Base-by-base conservation (phyloP, 2,888 invertebrate species). In the Harmothoe impar region DNA sequence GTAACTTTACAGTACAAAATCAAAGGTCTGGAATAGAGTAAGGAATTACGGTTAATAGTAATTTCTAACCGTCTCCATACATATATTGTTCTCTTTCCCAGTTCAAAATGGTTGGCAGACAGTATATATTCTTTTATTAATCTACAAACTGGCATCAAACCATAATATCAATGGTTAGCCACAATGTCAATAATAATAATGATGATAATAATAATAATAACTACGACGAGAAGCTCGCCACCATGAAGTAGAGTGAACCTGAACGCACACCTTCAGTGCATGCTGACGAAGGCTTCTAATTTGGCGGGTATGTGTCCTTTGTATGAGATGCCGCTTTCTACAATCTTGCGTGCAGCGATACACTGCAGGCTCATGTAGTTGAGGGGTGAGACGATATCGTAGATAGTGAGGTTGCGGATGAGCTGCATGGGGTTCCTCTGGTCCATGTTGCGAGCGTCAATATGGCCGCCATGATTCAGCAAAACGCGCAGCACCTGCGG, bases 381-480 rank as follows among this genome's bases (percentile, higher is more conserved):
- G 25, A 96, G 93, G 0, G 95, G 95, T 17, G 94, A 94, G 15
- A 94, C 94, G 43, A 94, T 93, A 84, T 94, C 94, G 89, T 94
- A 93, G 68, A 95, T 93, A 25, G 93, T 93, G 35, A 94, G 93
- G 29, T 93, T 94, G 51, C 93, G 93, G 89, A 96, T 94, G 89
- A 96, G 93, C 91, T 94, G 93, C 92, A 95, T 92, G 17, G 95
- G 93, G 29, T 94, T 95, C 90, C 94, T 94, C 77, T 94, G 93
- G 52, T 94, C 94, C 23, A 92, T 91, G 92, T 95, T 95, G 54
- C 95, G 94, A 35, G 97, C 97, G 96, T 98, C 98, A 92, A 98
- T 96, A 96, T 98, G 98, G 0, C 98, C 98, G 91, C 98, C 99
- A 94, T 97, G 97, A 7, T 97, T 96, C 0, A 99, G 96, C 10